These are phyloP conservation scores for Venturia canescens DNA, from an alignment of 1,140 invertebrate genomes.

Conservation along the genomic window DNA sequence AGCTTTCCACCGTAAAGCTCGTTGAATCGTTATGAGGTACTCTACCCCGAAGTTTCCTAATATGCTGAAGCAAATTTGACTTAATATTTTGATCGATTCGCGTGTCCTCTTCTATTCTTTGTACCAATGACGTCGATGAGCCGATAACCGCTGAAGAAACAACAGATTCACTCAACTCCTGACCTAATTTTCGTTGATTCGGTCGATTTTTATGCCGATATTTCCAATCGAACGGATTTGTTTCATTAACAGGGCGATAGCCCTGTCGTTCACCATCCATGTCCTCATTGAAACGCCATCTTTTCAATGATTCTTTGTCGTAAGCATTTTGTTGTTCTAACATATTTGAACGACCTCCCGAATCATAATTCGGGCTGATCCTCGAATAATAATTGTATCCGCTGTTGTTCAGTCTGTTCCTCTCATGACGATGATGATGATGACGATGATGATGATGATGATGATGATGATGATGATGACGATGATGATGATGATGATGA, in stretches of 20 bases:
- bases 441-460: no score
- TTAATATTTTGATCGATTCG: conserved; percentile 25
- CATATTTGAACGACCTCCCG: conserved; percentile 44
- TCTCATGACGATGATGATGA: conserved; percentile 55
- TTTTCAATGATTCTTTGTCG: conserved; percentile 16
- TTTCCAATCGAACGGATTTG: no score
- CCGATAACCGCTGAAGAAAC: neutral
- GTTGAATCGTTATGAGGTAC: neutral
- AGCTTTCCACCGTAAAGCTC: neutral
- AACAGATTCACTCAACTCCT: neutral
- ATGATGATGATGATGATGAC: no score
- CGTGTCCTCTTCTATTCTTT: conserved; percentile 5
- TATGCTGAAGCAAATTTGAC: neutral
- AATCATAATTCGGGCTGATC: conserved; percentile 45
- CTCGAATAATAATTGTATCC: conserved; percentile 9
- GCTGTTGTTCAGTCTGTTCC: conserved; percentile 36
- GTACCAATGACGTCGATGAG: neutral
- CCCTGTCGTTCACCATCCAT: conserved; percentile 20
- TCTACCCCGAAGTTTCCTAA: conserved; percentile 2
- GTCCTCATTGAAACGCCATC: conserved; percentile 42
- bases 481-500: no score
- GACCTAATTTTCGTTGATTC: neutral
- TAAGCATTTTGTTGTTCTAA: neutral
- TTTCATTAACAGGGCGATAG: neutral
- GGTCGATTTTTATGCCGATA: conserved; percentile 16